phyloP scores from a whole-genome alignment of 1,140 invertebrate species.

The Drosophila biarmipes region DNA sequence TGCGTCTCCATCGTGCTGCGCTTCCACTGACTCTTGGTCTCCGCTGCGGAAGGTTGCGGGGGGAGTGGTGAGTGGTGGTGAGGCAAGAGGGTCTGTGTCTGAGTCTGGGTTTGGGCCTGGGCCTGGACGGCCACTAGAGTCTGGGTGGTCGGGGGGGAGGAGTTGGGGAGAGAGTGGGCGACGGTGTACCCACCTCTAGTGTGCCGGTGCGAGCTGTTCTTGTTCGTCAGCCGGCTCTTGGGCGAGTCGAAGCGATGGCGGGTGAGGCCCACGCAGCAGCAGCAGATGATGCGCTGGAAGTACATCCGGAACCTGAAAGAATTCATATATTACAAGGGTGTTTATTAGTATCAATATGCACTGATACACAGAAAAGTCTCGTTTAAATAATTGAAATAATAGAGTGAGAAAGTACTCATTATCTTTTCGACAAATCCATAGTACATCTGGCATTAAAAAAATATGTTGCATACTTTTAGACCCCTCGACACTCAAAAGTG shows the following conservation, averaged over 20 bases:
- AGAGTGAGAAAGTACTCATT: too few relatives aligned
- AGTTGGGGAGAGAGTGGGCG: slow-evolving; percentile 29
- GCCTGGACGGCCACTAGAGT: slow-evolving; percentile 12
- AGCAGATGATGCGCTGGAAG: slow-evolving; percentile 86
- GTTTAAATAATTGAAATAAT: too few relatives aligned
- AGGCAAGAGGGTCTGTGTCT: slow-evolving; percentile 9
- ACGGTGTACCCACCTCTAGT: slow-evolving; percentile 65
- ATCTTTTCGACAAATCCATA: too few relatives aligned
- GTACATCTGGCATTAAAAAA: too few relatives aligned
- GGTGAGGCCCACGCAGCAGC: slow-evolving; percentile 73
- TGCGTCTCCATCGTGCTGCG: slow-evolving; percentile 83
- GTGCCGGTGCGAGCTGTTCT: slow-evolving; percentile 69
- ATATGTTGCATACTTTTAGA: too few relatives aligned
- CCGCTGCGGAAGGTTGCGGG: slow-evolving; percentile 50
- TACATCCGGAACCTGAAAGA: slow-evolving; percentile 85
- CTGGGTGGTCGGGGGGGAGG: slow-evolving; percentile 26
- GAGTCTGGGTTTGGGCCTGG: neutral
- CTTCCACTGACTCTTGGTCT: slow-evolving; percentile 78
- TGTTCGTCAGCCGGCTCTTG: slow-evolving; percentile 63
- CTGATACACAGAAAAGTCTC: too few relatives aligned
- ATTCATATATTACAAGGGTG: neutral
- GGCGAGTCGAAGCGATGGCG: slow-evolving; percentile 66
- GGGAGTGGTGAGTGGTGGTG: slow-evolving; percentile 20
- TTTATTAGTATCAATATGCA: neutral
- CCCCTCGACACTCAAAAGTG: too few relatives aligned